These are phyloP conservation scores for Muricea muricata DNA, from an alignment of 92 coral and sea anemone species.

Conservation along the genomic window DNA sequence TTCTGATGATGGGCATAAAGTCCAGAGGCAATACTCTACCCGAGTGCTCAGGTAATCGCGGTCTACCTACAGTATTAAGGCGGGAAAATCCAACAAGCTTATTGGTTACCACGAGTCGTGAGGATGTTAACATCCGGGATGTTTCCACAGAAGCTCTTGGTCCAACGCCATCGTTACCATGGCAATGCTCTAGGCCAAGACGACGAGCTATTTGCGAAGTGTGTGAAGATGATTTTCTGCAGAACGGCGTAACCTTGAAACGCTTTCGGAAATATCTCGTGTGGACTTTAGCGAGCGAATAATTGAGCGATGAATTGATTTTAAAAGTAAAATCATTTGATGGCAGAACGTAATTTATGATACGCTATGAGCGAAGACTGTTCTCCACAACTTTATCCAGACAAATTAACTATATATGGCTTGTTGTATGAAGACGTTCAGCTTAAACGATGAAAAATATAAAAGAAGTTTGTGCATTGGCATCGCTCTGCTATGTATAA, in stretches of 20 bases:
- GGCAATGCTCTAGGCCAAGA: not conserved
- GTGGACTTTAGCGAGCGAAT: not conserved
- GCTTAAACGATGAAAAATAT: too few relatives aligned
- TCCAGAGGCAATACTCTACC: not conserved
- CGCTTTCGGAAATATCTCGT: constrained; percentile 32
- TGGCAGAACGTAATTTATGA: too few relatives aligned
- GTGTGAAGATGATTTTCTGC: not conserved
- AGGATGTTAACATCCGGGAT: not conserved
- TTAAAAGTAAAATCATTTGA: too few relatives aligned
- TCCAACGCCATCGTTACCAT: not conserved
- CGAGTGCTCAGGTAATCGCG: not conserved
- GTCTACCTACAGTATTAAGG: not conserved
- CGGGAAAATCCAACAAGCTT: not conserved
- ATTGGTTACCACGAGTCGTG: not conserved
- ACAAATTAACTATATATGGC: too few relatives aligned
- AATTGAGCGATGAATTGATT: too few relatives aligned
- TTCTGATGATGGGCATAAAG: not conserved
- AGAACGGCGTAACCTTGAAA: constrained; percentile 28
- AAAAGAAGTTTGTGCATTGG: too few relatives aligned
- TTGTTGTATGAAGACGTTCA: too few relatives aligned
- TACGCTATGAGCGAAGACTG: too few relatives aligned
- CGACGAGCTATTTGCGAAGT: constrained; percentile 42
- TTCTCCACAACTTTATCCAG: too few relatives aligned
- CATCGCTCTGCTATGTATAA: too few relatives aligned
- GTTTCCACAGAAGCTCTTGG: not conserved